Conservation (phyloP, 2,113 vertebrate species). For the Oenanthe oenanthe region DNA sequence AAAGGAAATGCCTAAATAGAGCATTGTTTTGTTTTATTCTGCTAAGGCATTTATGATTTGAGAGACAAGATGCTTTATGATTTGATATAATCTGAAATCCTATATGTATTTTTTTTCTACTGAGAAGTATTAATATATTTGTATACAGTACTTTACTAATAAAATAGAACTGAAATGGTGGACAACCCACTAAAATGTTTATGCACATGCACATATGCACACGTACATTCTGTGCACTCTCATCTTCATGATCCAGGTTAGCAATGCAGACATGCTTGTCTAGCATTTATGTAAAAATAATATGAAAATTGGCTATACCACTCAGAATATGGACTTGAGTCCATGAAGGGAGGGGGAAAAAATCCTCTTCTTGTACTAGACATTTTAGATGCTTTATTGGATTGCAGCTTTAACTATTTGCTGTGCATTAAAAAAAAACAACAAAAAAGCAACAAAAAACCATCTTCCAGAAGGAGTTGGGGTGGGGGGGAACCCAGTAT, state of each 20-base stretch:
- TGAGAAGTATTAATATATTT: conserved; percentile 37
- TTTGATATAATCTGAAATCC: not conserved
- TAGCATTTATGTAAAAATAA: conserved; percentile 79
- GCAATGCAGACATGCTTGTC: conserved; percentile 70
- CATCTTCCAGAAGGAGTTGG: not conserved
- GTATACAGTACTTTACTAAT: conserved; percentile 55
- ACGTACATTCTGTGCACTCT: conserved; percentile 44
- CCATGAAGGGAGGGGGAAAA: not conserved
- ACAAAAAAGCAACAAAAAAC: no score
- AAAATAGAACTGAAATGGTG: conserved; percentile 54
- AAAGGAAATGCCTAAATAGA: not conserved
- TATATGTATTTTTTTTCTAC: not conserved
- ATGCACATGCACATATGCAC: conserved; percentile 32
- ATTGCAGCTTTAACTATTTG: conserved; percentile 52
- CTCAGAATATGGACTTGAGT: conserved; percentile 63
- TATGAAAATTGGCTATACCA: conserved; percentile 67
- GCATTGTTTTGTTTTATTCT: conserved; percentile 19
- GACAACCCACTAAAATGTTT: conserved; percentile 40
- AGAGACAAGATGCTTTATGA: conserved; percentile 11
- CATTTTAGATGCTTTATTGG: conserved; percentile 55
- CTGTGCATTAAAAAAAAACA: not conserved
- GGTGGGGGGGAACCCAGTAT: not conserved
- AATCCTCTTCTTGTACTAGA: conserved; percentile 26
- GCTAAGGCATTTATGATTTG: conserved; percentile 14
- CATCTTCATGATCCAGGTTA: conserved; percentile 59